Evolutionary conservation across 2,888 invertebrate genomes (phyloP).

Genomic region (Busseola fusca): DNA sequence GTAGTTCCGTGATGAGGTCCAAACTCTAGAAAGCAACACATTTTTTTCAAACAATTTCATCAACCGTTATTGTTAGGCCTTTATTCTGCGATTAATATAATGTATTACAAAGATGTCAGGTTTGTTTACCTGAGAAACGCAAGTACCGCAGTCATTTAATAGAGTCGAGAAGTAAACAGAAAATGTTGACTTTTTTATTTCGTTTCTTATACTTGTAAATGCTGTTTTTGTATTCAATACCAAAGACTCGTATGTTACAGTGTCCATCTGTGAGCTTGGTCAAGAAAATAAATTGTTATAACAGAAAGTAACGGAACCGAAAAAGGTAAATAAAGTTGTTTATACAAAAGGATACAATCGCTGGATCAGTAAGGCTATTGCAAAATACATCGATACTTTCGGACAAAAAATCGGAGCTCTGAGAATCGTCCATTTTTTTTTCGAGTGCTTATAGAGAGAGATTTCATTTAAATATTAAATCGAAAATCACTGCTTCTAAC

Average conservation of each 20-base stretch:
- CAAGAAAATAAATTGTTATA: slow-evolving; percentile 46
- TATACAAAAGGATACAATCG: slow-evolving; percentile 73
- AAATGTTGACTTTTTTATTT: slow-evolving; percentile 64
- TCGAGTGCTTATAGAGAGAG: background rate
- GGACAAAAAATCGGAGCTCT: slow-evolving; percentile 75
- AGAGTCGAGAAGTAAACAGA: slow-evolving; percentile 65
- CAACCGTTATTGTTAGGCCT: too few relatives aligned
- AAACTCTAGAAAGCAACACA: slow-evolving; percentile 68
- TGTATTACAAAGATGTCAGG: too few relatives aligned
- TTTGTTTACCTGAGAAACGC: slow-evolving; percentile 74
- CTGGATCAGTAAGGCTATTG: slow-evolving; percentile 54
- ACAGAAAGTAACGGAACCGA: background rate
- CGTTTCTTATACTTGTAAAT: slow-evolving; percentile 55
- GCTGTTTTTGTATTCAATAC: slow-evolving; percentile 70
- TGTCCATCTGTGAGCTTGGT: slow-evolving; percentile 66
- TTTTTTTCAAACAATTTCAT: background rate
- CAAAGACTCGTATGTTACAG: slow-evolving; percentile 67
- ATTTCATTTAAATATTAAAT: background rate
- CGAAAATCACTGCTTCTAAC: too few relatives aligned
- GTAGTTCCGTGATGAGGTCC: slow-evolving; percentile 64
- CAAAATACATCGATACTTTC: slow-evolving; percentile 63
- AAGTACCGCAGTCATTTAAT: slow-evolving; percentile 72
- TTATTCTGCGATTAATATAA: background rate
- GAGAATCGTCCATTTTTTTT: slow-evolving; percentile 76
- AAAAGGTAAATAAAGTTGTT: background rate